Percentiles rank a stretch among this genome's conserved stretches.
Conservation (phyloP, 2,888 invertebrate genomes). For the Platerodrilus igneus region DNA sequence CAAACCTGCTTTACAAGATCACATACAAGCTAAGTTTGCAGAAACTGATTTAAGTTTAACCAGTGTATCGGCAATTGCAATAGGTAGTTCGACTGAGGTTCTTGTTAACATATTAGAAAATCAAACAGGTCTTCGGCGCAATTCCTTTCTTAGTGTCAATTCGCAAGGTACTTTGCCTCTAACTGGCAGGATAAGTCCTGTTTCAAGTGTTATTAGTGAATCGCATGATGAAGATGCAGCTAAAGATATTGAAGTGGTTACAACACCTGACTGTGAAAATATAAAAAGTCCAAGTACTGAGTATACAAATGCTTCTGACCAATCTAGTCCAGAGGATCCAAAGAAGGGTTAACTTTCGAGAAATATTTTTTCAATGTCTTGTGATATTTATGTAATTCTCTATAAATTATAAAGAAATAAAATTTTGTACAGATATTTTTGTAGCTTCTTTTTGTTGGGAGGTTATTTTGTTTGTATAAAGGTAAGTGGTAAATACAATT, state of each 20-base stretch:
- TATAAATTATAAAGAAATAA: no score
- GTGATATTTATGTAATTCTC: no score
- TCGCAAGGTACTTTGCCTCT: slow-evolving; percentile 20
- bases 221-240: slow-evolving; percentile 7
- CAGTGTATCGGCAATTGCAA: slow-evolving; percentile 41
- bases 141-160: slow-evolving; percentile 32
- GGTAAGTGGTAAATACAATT: no score
- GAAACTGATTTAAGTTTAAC: slow-evolving; percentile 37
- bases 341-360: not conserved
- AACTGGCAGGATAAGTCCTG: slow-evolving; percentile 13
- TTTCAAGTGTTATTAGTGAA: slow-evolving; percentile 13
- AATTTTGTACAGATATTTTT: no score
- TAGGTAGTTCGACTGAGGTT: slow-evolving; percentile 43
- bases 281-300: slow-evolving; percentile 42
- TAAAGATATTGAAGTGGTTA: not conserved
- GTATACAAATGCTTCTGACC: slow-evolving; percentile 35
- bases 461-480: no score
- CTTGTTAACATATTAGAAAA: slow-evolving; percentile 43
- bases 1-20: slow-evolving; percentile 21
- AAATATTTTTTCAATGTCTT: no score
- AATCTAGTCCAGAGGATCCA: slow-evolving; percentile 15
- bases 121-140: slow-evolving; percentile 37
- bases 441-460: no score
- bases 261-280: slow-evolving; percentile 36
- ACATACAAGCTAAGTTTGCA: slow-evolving; percentile 23